Evolutionary conservation across 1,140 invertebrate genomes (phyloP), one percentile per base, ranked within the genome.

Genomic region (Drosophila sproati): DNA sequence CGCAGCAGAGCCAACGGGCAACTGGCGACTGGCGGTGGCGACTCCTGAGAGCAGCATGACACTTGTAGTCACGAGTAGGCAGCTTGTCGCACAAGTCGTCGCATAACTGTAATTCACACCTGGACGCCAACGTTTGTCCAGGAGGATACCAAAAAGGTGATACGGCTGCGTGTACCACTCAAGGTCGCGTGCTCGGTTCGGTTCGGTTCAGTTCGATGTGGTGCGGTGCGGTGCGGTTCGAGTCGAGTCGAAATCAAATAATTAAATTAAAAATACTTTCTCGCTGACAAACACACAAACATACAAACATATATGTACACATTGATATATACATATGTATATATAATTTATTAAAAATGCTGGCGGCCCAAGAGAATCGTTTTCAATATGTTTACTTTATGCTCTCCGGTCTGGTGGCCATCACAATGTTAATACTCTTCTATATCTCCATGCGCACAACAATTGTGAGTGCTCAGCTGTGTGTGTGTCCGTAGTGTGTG

Each of bases 331-430:
- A 31, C 37, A 8, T 57, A 45, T 55, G 41, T 34, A 54, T 43
- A 47, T 59, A 52, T 12, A 69, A 74, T 69, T 67, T 35, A 7
- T 57, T 43, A 6, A 77, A 66, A 51, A 89, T 91, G 88, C 57
- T 91, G 63, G 71, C 80, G 34, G 67, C 73, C 5, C 80, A 83
- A 70, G 85, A 91, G 71, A 83, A 90, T 55, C 91, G 91, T 62
- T 87, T 90, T 55, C 91, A 92, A 77, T 87, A 90, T 78, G 73
- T 91, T 72, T 92, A 92, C 73, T 92, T 92, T 71, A 61, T 80
- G 37, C 74, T 92, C 6, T 92, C 91, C 55, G 91, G 73, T 4
- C 43, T 89, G 54, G 88, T 92, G 64, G 91, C 91, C 50, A 71
- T 70, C 64, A 77, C 78, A 59, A 79, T 92, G 48, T 59, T 92